Evolutionary conservation across 2,888 invertebrate genomes (phyloP).

Genomic region (Ashinkailepas kermadecensis): DNA sequence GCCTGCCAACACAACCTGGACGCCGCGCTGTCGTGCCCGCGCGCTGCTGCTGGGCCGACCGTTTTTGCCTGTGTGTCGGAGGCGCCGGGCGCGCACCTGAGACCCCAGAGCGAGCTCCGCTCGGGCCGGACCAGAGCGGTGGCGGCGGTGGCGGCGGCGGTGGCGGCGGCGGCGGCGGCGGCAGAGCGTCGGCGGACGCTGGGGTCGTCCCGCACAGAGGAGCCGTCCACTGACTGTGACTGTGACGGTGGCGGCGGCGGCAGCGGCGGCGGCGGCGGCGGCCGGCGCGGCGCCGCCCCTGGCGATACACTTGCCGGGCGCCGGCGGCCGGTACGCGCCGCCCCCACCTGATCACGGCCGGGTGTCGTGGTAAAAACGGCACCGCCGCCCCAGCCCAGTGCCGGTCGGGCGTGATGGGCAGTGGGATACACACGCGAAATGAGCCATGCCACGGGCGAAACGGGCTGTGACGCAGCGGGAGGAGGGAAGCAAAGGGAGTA

Average conservation of each 20-base stretch:
- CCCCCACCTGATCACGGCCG: neutral
- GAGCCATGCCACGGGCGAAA: no score
- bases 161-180: neutral
- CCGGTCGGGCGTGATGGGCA: no score
- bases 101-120: neutral
- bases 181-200: neutral
- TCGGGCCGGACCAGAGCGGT: no score
- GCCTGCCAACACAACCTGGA: no score
- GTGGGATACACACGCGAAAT: no score
- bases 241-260: constrained; percentile 18
- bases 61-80: neutral
- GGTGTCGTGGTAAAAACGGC: no score
- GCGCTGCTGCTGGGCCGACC: neutral
- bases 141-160: neutral
- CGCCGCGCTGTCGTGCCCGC: neutral
- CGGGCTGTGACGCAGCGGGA: no score
- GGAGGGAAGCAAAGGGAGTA: no score
- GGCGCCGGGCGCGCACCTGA: neutral
- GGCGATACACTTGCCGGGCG: neutral
- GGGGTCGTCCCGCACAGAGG: neutral
- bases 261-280: constrained; percentile 9
- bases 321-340: neutral
- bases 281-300: neutral
- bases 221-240: constrained; percentile 8
- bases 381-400: no score